phyloP scores from a whole-genome alignment of 2,113 vertebrate genomes.

The Lepidothrix coronata region DNA sequence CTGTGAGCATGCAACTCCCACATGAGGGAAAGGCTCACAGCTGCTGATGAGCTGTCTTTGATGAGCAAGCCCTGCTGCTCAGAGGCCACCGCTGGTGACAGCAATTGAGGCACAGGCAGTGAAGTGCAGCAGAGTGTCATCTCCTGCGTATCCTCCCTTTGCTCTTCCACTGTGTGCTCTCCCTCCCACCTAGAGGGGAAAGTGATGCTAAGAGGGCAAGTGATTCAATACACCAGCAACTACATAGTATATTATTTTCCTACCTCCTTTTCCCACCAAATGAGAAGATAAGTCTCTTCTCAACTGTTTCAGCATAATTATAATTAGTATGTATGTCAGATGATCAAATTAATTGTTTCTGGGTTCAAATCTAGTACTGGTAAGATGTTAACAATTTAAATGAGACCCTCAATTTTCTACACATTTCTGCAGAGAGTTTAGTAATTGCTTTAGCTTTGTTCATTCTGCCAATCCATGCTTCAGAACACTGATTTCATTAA shows the following conservation, averaged over 20 bases:
- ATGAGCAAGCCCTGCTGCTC: neutral
- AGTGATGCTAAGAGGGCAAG: neutral
- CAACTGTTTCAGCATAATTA: constrained; percentile 11
- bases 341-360: constrained; percentile 64
- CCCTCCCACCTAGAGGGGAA: neutral
- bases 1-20: neutral
- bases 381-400: constrained; percentile 64
- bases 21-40: neutral
- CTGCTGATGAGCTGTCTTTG: neutral
- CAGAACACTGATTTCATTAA: constrained; percentile 57
- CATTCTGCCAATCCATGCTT: constrained; percentile 13
- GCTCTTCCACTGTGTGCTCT: neutral
- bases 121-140: neutral
- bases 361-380: constrained; percentile 37
- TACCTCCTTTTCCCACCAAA: neutral
- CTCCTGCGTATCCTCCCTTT: neutral
- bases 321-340: constrained; percentile 49
- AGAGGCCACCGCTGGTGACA: neutral
- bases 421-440: neutral
- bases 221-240: neutral
- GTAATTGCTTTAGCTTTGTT: constrained; percentile 30
- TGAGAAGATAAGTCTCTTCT: constrained; percentile 13
- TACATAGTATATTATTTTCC: neutral
- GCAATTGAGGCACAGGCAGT: neutral
- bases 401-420: constrained; percentile 44